Evolutionary conservation across 2,888 invertebrate species (phyloP).

Genomic region (Eupithecia tripunctaria): DNA sequence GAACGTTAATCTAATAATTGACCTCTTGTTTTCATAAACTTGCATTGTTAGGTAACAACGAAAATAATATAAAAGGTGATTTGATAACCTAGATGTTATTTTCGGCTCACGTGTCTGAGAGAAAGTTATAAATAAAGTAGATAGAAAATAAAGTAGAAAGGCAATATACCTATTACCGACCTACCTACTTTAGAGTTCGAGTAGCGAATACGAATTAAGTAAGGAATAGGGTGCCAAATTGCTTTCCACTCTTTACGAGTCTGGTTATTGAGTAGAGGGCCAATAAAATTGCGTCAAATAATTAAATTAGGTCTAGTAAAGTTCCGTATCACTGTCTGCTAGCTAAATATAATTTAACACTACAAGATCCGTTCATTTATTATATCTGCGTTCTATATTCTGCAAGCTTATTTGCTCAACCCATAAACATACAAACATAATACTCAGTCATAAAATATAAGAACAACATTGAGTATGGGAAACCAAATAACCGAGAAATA

Average conservation of each 20-base stretch:
- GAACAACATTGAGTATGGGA: conserved; percentile 8
- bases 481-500: conserved; percentile 7
- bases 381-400: conserved; percentile 22
- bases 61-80: background rate
- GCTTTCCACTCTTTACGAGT: background rate
- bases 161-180: background rate
- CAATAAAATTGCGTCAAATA: background rate
- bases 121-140: background rate
- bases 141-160: background rate
- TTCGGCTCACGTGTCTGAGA: background rate
- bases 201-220: background rate
- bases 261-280: background rate
- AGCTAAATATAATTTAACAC: background rate
- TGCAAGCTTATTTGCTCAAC: conserved; percentile 20
- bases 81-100: background rate
- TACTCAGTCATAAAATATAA: conserved; percentile 12
- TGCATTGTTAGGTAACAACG: background rate
- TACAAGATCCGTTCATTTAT: conserved; percentile 16
- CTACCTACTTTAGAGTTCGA: background rate
- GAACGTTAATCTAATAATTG: background rate
- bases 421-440: conserved; percentile 11
- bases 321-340: background rate
- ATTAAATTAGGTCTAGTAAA: background rate
- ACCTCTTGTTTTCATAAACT: background rate
- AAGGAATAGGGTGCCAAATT: background rate